Conservation (phyloP, 2,113 vertebrate genomes). For the Tetraodon nigroviridis region DNA sequence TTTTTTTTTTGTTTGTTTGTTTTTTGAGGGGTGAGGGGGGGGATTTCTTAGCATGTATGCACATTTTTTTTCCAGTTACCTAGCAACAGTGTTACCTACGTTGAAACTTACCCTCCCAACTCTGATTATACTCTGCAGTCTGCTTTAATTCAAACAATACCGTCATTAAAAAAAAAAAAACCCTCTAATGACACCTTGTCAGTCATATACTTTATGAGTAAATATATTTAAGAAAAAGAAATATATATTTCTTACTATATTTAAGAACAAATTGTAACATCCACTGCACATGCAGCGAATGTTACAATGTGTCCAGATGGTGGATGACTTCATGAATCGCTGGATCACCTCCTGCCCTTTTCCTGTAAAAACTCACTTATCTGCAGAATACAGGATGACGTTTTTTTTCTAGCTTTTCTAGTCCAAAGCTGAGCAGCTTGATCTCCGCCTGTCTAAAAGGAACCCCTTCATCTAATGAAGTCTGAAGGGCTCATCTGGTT, state of each 20-base stretch:
- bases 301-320: slow-evolving; percentile 38
- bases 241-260: too few relatives aligned
- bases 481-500: slow-evolving; percentile 31
- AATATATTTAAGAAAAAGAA: too few relatives aligned
- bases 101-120: background rate
- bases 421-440: slow-evolving; percentile 32
- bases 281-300: too few relatives aligned
- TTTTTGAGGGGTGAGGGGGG: too few relatives aligned
- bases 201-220: too few relatives aligned
- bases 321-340: slow-evolving; percentile 18
- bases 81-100: background rate
- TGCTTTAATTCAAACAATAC: too few relatives aligned
- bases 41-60: too few relatives aligned
- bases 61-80: background rate
- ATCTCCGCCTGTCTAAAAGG: slow-evolving; percentile 28
- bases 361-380: slow-evolving; percentile 51
- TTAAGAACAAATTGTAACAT: too few relatives aligned
- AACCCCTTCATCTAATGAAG: slow-evolving; percentile 28
- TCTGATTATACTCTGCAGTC: too few relatives aligned
- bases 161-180: too few relatives aligned
- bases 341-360: slow-evolving; percentile 25
- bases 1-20: too few relatives aligned
- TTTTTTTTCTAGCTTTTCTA: slow-evolving; percentile 6
- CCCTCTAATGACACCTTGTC: too few relatives aligned
- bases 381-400: slow-evolving; percentile 49